Percentiles rank a stretch among this genome's conserved stretches.
Evolutionary conservation across 92 coral and sea anemone genomes (phyloP).

Genomic region (Palythoa grandis): DNA sequence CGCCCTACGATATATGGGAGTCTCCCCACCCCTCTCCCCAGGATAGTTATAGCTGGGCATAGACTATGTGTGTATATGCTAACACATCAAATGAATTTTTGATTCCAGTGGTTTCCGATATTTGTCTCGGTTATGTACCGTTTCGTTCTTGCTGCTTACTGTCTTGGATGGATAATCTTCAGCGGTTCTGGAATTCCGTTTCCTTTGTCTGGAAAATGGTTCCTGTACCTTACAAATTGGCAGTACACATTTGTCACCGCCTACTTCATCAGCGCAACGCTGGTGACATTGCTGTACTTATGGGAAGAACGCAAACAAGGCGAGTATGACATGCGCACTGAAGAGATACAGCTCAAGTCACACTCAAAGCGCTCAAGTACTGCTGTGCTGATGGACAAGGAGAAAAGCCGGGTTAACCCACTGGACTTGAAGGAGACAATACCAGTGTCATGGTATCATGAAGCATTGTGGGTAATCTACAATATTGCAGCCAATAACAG

Average conservation of each 20-base stretch:
- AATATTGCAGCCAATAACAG: constrained; percentile 79
- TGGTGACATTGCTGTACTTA: constrained; percentile 65
- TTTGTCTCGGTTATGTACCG: constrained; percentile 25
- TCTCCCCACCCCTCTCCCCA: no score
- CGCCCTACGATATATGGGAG: no score
- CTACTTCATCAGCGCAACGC: constrained; percentile 66
- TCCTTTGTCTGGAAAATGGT: constrained; percentile 69
- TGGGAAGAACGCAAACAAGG: constrained; percentile 83
- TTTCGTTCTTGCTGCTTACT: constrained; percentile 43
- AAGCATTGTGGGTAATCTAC: constrained; percentile 75
- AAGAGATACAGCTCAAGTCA: constrained; percentile 55
- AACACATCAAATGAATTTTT: background rate
- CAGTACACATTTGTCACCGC: constrained; percentile 62
- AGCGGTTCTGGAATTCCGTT: constrained; percentile 9
- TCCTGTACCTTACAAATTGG: constrained; percentile 82
- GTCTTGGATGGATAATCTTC: constrained; percentile 39
- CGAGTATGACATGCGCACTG: constrained; percentile 80
- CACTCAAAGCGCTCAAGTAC: constrained; percentile 23
- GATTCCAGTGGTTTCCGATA: constrained; percentile 36
- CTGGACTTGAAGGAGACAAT: constrained; percentile 67
- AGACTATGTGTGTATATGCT: background rate
- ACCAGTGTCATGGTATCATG: constrained; percentile 75
- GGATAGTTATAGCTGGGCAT: no score
- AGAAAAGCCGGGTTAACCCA: constrained; percentile 60
- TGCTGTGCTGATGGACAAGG: constrained; percentile 41